Conservation (phyloP, 2,888 invertebrate species). For the Bhutanitis thaidina region DNA sequence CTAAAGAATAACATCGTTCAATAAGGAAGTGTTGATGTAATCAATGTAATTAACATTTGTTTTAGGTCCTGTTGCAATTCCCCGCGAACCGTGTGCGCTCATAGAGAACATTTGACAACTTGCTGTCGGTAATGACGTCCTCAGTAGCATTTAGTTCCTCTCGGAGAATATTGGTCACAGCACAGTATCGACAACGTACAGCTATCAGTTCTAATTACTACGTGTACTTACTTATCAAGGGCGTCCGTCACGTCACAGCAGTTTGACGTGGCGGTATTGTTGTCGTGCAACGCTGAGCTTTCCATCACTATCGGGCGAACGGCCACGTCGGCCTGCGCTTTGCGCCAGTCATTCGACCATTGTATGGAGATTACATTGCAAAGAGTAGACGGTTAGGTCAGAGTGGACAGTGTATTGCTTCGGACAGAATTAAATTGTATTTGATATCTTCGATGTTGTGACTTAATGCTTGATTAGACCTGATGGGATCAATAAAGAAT, state of each 20-base stretch:
- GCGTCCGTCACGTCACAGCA: slow-evolving; percentile 1
- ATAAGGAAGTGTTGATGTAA: too few relatives aligned
- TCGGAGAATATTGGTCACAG: neutral
- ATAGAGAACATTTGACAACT: neutral
- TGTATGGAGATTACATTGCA: slow-evolving; percentile 53
- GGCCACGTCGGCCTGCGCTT: slow-evolving; percentile 27
- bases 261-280: slow-evolving; percentile 2
- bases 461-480: too few relatives aligned
- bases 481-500: too few relatives aligned
- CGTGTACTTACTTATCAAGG: neutral
- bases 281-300: slow-evolving; percentile 23
- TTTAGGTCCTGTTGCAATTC: too few relatives aligned
- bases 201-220: neutral
- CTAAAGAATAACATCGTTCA: too few relatives aligned
- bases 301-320: slow-evolving; percentile 33
- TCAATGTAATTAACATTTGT: too few relatives aligned
- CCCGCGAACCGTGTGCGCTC: too few relatives aligned
- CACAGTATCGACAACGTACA: neutral
- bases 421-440: slow-evolving; percentile 9
- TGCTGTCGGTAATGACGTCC: neutral
- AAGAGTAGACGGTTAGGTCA: slow-evolving; percentile 28
- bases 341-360: slow-evolving; percentile 40
- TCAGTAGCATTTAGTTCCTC: neutral
- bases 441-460: neutral
- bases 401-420: slow-evolving; percentile 16